Evolutionary conservation across 2,113 vertebrate species (phyloP).

Genomic region (Arizona elegans): DNA sequence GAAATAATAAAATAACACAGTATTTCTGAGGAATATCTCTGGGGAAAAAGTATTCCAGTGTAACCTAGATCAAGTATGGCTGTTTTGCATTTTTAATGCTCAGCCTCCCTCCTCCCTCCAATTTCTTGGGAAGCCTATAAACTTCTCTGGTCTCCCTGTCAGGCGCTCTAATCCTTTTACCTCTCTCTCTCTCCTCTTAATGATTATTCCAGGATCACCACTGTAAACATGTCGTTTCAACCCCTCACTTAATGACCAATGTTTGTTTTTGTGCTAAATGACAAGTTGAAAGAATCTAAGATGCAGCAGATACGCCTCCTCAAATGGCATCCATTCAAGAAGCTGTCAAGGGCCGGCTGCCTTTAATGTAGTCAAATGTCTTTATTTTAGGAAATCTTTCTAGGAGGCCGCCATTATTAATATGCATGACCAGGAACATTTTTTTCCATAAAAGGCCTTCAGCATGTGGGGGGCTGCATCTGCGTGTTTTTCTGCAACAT

Average conservation of each 20-base stretch:
- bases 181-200: neutral
- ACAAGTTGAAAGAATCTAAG: conserved; percentile 3
- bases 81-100: neutral
- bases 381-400: conserved; percentile 30
- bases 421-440: conserved; percentile 9
- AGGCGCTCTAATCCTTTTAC: neutral
- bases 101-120: neutral
- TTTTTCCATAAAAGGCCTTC: neutral
- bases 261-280: neutral
- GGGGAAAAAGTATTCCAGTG: neutral
- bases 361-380: conserved; percentile 14
- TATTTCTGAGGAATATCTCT: neutral
- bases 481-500: neutral
- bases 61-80: conserved; percentile 24
- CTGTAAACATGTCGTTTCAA: neutral
- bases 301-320: neutral
- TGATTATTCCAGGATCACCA: neutral
- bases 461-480: conserved; percentile 3
- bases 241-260: neutral
- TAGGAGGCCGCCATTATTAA: neutral
- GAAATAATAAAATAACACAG: neutral
- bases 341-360: neutral
- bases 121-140: neutral
- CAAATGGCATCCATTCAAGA: conserved; percentile 10
- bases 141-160: neutral